phyloP scores from a whole-genome alignment of 2,888 invertebrate species.

The Drosophila maculinotata region DNA sequence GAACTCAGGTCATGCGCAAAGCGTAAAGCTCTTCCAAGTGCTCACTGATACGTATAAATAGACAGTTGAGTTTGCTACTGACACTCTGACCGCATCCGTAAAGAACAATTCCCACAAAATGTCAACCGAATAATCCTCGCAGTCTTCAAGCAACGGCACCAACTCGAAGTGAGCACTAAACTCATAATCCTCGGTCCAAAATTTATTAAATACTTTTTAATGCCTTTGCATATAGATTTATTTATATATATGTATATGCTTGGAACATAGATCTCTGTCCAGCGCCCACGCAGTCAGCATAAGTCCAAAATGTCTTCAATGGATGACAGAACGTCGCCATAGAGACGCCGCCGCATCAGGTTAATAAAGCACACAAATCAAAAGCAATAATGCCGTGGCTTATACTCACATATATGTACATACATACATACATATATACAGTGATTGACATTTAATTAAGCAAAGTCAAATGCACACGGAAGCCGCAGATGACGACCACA shows the following conservation, averaged over 20 bases:
- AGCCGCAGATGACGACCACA: slow-evolving; percentile 59
- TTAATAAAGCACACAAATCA: slow-evolving; percentile 76
- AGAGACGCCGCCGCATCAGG: slow-evolving; percentile 69
- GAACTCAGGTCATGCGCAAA: slow-evolving; percentile 46
- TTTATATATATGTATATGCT: slow-evolving; percentile 5
- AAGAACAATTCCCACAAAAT: slow-evolving; percentile 76
- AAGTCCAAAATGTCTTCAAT: slow-evolving; percentile 51
- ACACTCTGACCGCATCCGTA: slow-evolving; percentile 5
- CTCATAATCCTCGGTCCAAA: slow-evolving; percentile 65
- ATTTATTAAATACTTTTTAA: slow-evolving; percentile 77
- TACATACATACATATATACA: slow-evolving; percentile 16
- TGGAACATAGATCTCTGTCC: slow-evolving; percentile 50
- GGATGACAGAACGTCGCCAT: slow-evolving; percentile 58
- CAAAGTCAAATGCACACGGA: slow-evolving; percentile 74
- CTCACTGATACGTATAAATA: slow-evolving; percentile 67
- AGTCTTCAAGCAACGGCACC: slow-evolving; percentile 14
- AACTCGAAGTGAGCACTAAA: slow-evolving; percentile 41
- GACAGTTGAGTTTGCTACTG: slow-evolving; percentile 55
- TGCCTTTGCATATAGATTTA: slow-evolving; percentile 43
- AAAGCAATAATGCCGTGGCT: slow-evolving; percentile 62
- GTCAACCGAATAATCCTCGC: slow-evolving; percentile 58
- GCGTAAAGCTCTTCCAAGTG: slow-evolving; percentile 43
- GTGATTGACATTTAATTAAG: slow-evolving; percentile 80
- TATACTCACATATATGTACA: slow-evolving; percentile 26
- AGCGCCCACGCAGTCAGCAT: slow-evolving; percentile 66